Base-by-base conservation (phyloP, 1,140 invertebrate genomes). In the Trypoxylus dichotomus region DNA sequence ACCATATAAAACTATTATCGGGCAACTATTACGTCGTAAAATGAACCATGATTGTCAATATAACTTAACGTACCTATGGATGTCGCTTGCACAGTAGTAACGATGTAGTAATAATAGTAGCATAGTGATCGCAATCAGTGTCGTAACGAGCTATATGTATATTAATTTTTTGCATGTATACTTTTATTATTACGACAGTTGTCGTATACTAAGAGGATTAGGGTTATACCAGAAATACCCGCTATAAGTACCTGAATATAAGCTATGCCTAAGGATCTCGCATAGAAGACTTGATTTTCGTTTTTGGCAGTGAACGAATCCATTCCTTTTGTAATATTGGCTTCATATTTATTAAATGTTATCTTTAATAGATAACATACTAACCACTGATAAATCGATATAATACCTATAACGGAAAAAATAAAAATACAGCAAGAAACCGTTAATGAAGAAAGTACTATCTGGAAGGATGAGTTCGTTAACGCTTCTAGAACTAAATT, bases 211-310 rank as follows among this genome's bases (percentile, higher is more conserved):
- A n/a, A n/a, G n/a, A n/a, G n/a, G n/a, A n/a, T n/a, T n/a, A n/a
- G n/a, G n/a, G n/a, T n/a, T n/a, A n/a, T n/a, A n/a, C n/a, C n/a
- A n/a, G n/a, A n/a, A n/a, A n/a, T n/a, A n/a, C n/a, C n/a, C n/a
- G n/a, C n/a, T n/a, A n/a, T n/a, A n/a, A n/a, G 3, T 75, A 75
- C 74, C 25, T 75, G 74, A 54, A 75, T 75, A 75, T 92, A 76
- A 21, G 91, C 92, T 54, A 94, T 86, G 0, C 94, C 91, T 5
- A 98, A 86, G 13, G 90, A 92, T 81, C 91, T 89, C 78, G 94
- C 95, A 77, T 90, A 90, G 85, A 93, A 96, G 19, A 95, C 91
- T 89, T 98, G 96, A 3, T 90, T 91, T 81, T 95, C 91, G 85
- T 94, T 95, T 84, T 91, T 91, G 0, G 93, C 92, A 21, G 89